phyloP scores from a whole-genome alignment of 2,888 invertebrate species.

The Muscina levida region DNA sequence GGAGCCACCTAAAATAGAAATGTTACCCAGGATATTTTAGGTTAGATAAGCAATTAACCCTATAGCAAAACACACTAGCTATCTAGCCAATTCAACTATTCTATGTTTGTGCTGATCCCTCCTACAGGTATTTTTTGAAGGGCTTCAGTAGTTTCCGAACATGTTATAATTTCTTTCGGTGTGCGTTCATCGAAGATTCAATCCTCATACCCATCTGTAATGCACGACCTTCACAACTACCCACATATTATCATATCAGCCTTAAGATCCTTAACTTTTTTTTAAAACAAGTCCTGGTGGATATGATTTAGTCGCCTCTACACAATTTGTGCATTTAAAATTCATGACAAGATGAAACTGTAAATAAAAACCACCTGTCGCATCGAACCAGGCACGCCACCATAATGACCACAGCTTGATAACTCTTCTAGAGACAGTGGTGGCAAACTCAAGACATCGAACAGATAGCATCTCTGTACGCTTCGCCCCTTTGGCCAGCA shows the following conservation, averaged over 20 bases:
- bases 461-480: constrained; percentile 1
- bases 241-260: neutral
- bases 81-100: too few species aligned
- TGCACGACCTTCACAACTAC: neutral
- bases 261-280: neutral
- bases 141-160: too few species aligned
- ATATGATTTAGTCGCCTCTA: neutral
- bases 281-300: constrained; percentile 23
- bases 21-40: too few species aligned
- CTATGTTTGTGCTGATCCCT: too few species aligned
- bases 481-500: neutral
- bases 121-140: too few species aligned
- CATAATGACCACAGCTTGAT: constrained; percentile 23
- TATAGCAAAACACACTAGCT: too few species aligned
- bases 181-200: too few species aligned
- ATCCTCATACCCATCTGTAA: too few species aligned
- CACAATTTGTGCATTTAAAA: constrained; percentile 44
- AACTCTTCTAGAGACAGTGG: constrained; percentile 15
- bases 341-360: constrained; percentile 58
- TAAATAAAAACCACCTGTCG: constrained; percentile 63
- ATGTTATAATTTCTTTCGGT: too few species aligned
- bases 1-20: too few species aligned
- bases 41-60: too few species aligned
- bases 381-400: constrained; percentile 23
- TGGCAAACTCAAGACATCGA: constrained; percentile 10